A percentile compares a stretch with the other conserved stretches of the same genome.
Conservation (phyloP, 2,797 vertebrate genomes). For the Xiphophorus birchmanni region DNA sequence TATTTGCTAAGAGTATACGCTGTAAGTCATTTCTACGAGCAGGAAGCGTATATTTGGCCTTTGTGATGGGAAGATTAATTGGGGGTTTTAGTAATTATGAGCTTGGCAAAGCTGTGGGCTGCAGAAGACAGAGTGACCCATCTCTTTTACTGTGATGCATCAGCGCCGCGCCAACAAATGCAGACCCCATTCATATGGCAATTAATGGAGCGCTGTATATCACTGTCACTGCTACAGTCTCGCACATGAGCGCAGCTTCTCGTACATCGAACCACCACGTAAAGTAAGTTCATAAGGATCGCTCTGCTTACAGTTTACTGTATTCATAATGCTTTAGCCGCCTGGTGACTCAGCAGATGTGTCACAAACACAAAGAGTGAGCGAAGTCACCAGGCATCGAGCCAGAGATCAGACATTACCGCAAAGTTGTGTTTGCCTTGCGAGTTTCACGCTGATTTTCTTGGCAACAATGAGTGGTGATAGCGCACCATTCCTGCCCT, state of each 20-base stretch:
- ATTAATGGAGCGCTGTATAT: conserved; percentile 85
- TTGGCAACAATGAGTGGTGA: conserved; percentile 60
- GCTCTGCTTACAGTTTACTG: conserved; percentile 35
- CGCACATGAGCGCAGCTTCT: conserved; percentile 68
- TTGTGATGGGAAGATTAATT: conserved; percentile 85
- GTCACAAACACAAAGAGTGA: conserved; percentile 57
- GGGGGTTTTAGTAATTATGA: conserved; percentile 83
- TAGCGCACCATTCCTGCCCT: conserved; percentile 52
- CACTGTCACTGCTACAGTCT: conserved; percentile 78
- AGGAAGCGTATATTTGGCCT: conserved; percentile 77
- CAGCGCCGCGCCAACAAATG: conserved; percentile 78
- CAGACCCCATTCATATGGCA: conserved; percentile 83
- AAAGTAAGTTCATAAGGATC: conserved; percentile 65
- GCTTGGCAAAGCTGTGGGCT: conserved; percentile 78
- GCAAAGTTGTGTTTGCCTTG: conserved; percentile 43
- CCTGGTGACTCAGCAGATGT: conserved; percentile 20
- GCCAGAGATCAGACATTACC: conserved; percentile 62
- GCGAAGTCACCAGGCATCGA: conserved; percentile 57
- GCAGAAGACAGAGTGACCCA: conserved; percentile 81
- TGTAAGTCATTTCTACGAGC: conserved; percentile 75
- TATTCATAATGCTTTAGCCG: conserved; percentile 43
- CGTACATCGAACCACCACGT: conserved; percentile 52
- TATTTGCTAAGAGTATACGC: conserved; percentile 54
- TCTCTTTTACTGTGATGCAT: conserved; percentile 80
- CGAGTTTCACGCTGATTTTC: conserved; percentile 63